phyloP scores from a whole-genome alignment of 2,888 invertebrate species.

The Orthosia gracilis region DNA sequence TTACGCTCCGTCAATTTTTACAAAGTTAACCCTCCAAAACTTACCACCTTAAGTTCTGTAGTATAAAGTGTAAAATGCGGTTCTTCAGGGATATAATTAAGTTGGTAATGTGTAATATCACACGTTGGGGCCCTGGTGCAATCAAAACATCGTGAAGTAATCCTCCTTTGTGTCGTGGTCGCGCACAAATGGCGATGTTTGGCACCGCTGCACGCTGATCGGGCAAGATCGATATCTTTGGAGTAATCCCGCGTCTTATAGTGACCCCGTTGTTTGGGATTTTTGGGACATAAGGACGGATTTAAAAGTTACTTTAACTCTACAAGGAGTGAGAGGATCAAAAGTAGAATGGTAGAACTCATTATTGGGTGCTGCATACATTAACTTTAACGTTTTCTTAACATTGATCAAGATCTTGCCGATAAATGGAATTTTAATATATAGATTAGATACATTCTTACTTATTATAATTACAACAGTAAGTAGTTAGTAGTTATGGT shows the following conservation, averaged over 20 bases:
- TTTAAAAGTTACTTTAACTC: background rate
- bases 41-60: constrained; percentile 39
- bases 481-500: background rate
- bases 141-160: constrained; percentile 87
- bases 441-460: background rate
- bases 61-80: constrained; percentile 62
- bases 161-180: constrained; percentile 77
- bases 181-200: constrained; percentile 79
- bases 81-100: background rate
- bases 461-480: background rate
- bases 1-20: constrained; percentile 79
- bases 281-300: constrained; percentile 32
- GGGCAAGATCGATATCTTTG: constrained; percentile 79
- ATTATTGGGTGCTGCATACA: background rate
- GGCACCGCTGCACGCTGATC: constrained; percentile 67
- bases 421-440: constrained; percentile 5
- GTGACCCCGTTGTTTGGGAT: constrained; percentile 52
- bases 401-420: constrained; percentile 2
- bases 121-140: constrained; percentile 75
- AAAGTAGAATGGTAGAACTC: background rate
- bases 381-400: background rate
- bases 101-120: constrained; percentile 65
- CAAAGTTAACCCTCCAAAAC: constrained; percentile 41
- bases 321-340: background rate
- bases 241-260: constrained; percentile 77